Evolutionary conservation across 2,888 invertebrate genomes (phyloP).

Genomic region (Amaurobius ferox): DNA sequence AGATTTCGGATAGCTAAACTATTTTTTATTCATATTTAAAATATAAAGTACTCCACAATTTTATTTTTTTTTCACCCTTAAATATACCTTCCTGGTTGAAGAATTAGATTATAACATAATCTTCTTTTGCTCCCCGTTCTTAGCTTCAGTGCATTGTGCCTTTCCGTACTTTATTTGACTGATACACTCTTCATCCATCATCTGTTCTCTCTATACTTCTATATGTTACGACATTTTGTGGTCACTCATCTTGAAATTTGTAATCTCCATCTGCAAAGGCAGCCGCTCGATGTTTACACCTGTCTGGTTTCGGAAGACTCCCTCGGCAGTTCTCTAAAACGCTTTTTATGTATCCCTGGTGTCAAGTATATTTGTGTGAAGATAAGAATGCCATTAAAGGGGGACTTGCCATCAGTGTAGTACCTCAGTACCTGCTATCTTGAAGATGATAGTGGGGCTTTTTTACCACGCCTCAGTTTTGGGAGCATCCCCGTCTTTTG

Average conservation of each 20-base stretch:
- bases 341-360: conserved; percentile 40
- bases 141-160: neutral
- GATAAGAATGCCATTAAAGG: conserved; percentile 32
- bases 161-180: neutral
- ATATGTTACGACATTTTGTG: neutral
- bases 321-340: conserved; percentile 24
- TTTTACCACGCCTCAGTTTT: conserved; percentile 19
- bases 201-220: neutral
- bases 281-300: conserved; percentile 28
- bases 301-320: neutral
- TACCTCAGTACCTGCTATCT: neutral
- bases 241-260: neutral
- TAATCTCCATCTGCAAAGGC: neutral
- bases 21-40: no score
- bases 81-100: no score
- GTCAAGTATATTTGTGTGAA: conserved; percentile 25
- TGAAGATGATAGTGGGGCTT: neutral
- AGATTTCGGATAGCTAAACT: no score
- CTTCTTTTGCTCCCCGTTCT: neutral
- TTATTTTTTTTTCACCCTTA: no score
- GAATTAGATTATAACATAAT: neutral
- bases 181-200: neutral
- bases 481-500: conserved; percentile 34
- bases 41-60: no score
- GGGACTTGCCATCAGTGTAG: neutral